A percentile compares a stretch with the other conserved stretches of the same genome.
Conservation (phyloP, 1,140 invertebrate genomes). For the Drosophila tani region DNA sequence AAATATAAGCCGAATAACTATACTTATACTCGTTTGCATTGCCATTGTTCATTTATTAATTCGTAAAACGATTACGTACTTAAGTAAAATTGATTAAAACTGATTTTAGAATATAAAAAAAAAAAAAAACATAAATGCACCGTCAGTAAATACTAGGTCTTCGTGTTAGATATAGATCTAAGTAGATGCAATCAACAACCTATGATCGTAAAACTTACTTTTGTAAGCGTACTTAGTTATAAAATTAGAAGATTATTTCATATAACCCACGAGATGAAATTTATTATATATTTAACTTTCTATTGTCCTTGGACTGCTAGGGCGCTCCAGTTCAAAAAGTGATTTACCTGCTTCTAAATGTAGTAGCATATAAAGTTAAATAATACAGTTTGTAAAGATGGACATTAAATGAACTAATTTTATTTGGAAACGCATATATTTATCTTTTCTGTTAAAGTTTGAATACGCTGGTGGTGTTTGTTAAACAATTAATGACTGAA, state of each 20-base stretch:
- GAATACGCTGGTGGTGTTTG: background rate
- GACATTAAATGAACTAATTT: slow-evolving; percentile 9
- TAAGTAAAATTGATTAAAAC: background rate
- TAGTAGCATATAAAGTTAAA: slow-evolving; percentile 3
- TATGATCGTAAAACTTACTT: slow-evolving; percentile 11
- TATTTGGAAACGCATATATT: background rate
- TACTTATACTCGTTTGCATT: background rate
- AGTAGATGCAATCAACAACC: slow-evolving; percentile 3
- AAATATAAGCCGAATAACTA: background rate
- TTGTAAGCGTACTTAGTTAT: slow-evolving; percentile 4
- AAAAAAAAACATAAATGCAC: background rate
- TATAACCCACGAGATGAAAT: background rate
- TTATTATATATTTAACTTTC: background rate
- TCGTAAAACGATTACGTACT: background rate
- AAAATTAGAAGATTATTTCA: slow-evolving; percentile 4
- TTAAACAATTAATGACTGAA: too few species aligned
- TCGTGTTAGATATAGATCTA: slow-evolving; percentile 3
- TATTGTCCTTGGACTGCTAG: slow-evolving; percentile 3
- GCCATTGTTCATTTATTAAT: background rate
- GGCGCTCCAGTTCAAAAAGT: slow-evolving; percentile 2
- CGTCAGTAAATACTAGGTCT: background rate
- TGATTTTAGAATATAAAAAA: background rate
- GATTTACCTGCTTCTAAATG: background rate
- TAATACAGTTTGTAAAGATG: slow-evolving; percentile 2
- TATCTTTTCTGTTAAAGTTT: background rate